Base-by-base conservation (phyloP, 2,113 vertebrate species). In the Cynoglossus semilaevis region DNA sequence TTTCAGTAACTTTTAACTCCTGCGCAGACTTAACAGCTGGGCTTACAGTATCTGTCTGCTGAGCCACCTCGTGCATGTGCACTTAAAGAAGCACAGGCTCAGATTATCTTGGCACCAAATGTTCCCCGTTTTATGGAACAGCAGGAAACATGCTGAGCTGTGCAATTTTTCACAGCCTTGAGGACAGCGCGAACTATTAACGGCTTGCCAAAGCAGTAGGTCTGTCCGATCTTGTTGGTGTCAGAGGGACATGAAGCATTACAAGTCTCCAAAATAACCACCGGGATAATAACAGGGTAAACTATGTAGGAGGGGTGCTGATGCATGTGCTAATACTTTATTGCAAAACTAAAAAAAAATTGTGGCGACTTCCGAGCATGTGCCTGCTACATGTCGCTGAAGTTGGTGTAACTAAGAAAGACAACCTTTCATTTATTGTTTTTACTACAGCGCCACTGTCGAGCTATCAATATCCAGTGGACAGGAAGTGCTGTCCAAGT, bases 11-110 rank as follows among this genome's bases (percentile, higher is more conserved):
- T 81, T 88, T 88, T 86, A 89, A 88, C 85, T 86, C 76, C 64
- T 62, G 56, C 68, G 77, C 72, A 73, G 58, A 84, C 79, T 54
- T 77, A 87, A 87, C 89, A 91, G 87, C 88, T 91, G 88, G 82
- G 67, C 43, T 29, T 29, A 29, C 22, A 29, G 80, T 72, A 76
- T 76, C 73, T 57, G 60, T 72, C 60, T 46, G 37, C 43, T 47
- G 62, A 44, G 57, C 46, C 60, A 84, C 48, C 74, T 64, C 50
- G 51, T 61, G 58, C 60, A 64, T 72, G 64, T 78, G 73, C 69
- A 72, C 58, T 76, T 74, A 60, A 77, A 85, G 68, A 68, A 74
- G 70, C 67, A 15, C 63, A 80, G 73, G 55, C 72, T 69, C 54
- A 48, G 68, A 86, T 83, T 84, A 76, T 77, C 51, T 18, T 42